Conservation (phyloP, 2,888 invertebrate genomes). For the Cryptus armator region DNA sequence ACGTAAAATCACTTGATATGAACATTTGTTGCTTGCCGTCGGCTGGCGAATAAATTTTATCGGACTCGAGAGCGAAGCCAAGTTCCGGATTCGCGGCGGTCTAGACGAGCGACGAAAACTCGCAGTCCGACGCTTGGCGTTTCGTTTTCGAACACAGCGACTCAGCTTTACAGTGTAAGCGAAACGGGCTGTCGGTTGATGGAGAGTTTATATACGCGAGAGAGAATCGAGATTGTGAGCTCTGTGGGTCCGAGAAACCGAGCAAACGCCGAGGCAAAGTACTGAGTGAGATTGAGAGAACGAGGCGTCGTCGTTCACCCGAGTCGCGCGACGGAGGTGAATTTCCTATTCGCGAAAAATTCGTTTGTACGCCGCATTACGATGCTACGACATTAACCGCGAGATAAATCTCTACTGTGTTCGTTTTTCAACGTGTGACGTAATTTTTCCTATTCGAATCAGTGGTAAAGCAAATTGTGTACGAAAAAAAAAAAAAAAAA, state of each 20-base stretch:
- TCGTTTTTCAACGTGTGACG: not conserved
- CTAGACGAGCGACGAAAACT: not conserved
- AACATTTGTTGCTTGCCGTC: not conserved
- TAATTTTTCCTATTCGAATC: not conserved
- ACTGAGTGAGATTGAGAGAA: conserved; percentile 3
- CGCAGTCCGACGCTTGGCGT: conserved; percentile 3
- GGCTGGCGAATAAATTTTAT: not conserved
- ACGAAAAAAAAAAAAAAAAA: not conserved
- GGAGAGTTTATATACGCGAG: not conserved
- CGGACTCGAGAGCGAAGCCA: not conserved
- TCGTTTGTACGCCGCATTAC: not conserved
- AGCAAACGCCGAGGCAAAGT: not conserved
- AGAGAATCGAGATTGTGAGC: conserved; percentile 9
- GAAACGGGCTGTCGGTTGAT: not conserved
- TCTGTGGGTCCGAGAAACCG: conserved; percentile 5
- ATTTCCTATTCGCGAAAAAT: conserved; percentile 20
- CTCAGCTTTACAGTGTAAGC: not conserved
- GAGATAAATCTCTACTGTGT: conserved; percentile 4
- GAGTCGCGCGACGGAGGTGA: conserved; percentile 39
- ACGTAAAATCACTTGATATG: not conserved
- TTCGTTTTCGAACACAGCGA: not conserved
- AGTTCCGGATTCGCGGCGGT: not conserved
- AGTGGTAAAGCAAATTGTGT: not conserved
- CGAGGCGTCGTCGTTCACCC: conserved; percentile 6
- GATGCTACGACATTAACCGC: not conserved